Conservation (phyloP, 92 coral and sea anemone species). For the Chrysogorgia sp. region DNA sequence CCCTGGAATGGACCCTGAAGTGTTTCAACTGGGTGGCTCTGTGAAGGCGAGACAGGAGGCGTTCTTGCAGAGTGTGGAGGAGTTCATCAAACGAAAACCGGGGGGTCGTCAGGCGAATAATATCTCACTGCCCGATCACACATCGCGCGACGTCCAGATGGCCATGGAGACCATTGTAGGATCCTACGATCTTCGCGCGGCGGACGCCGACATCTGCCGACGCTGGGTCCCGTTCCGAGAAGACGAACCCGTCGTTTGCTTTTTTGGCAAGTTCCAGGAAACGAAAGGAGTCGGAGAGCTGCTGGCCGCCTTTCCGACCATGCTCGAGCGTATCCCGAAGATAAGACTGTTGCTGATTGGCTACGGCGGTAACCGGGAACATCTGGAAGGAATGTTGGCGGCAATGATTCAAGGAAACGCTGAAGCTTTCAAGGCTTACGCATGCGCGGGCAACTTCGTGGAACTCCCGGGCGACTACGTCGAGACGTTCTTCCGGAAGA, state of each 20-base stretch:
- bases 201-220: conserved; percentile 77
- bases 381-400: conserved; percentile 77
- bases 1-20: conserved; percentile 87
- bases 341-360: conserved; percentile 76
- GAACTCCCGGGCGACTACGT: conserved; percentile 71
- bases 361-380: conserved; percentile 83
- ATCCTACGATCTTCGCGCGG: conserved; percentile 81
- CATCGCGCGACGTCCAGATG: conserved; percentile 53
- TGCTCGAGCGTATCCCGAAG: conserved; percentile 71
- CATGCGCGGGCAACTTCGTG: conserved; percentile 74
- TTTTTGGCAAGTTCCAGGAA: conserved; percentile 80
- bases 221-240: conserved; percentile 76
- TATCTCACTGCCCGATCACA: conserved; percentile 59
- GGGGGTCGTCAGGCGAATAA: conserved; percentile 64
- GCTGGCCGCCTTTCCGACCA: conserved; percentile 73
- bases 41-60: conserved; percentile 66
- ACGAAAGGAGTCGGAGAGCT: conserved; percentile 69
- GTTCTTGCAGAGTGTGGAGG: conserved; percentile 67
- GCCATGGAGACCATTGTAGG: conserved; percentile 55
- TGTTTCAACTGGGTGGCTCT: conserved; percentile 69
- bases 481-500: conserved; percentile 64
- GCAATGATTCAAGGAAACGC: conserved; percentile 67
- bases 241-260: conserved; percentile 80
- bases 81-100: conserved; percentile 70
- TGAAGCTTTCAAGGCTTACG: conserved; percentile 86